Base-by-base conservation (phyloP, 2,888 invertebrate genomes). In the Tetragnatha montana region DNA sequence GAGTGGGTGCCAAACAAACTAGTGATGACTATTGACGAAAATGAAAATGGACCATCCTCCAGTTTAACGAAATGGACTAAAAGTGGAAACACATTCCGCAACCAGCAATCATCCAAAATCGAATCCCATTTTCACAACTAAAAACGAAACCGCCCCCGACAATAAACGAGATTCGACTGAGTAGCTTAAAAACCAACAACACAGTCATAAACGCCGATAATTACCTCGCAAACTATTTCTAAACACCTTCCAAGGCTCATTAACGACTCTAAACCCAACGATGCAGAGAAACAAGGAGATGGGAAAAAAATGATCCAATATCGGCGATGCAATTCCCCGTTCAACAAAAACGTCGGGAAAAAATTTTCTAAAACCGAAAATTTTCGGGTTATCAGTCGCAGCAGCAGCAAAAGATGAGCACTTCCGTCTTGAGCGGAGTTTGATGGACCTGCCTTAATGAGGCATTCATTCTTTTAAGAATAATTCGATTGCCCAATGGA, bases 381-480 rank as follows among this genome's bases (percentile, higher is more conserved):
- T 19, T 49, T 76, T 76, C 76, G 21, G 50, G 76, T 50, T 76
- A 22, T 35, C 74, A 74, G 6, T 50, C 50, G 50, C 47, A 49
- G 47, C 51, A 10, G 1, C 3, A 12, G 60, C 2, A 22, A 22
- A 74, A 60, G 82, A 81, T 71, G n/a, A 47, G 79, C 50, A 79
- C 49, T 50, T 49, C 60, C 81, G 81, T 35, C 71, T 82, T 51
- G 51, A 51, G 71, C 60, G 17, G 8, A 73, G 22, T 82, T 51
- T 50, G 22, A 35, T 60, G 82, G 6, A 74, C 51, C 74, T 6
- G 14, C 60, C 22, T 60, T 82, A 82, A 82, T 82, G 82, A 82
- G 73, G 35, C 82, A 51, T 82, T 60, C 82, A 82, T 82, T 49
- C 70, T 49, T 78, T 73, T 6, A 51, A 17, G n/a, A 73, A 74